Evolutionary conservation across 2,888 invertebrate genomes (phyloP), one percentile per base, ranked within the genome.

Genomic region (Argyresthia albistria): DNA sequence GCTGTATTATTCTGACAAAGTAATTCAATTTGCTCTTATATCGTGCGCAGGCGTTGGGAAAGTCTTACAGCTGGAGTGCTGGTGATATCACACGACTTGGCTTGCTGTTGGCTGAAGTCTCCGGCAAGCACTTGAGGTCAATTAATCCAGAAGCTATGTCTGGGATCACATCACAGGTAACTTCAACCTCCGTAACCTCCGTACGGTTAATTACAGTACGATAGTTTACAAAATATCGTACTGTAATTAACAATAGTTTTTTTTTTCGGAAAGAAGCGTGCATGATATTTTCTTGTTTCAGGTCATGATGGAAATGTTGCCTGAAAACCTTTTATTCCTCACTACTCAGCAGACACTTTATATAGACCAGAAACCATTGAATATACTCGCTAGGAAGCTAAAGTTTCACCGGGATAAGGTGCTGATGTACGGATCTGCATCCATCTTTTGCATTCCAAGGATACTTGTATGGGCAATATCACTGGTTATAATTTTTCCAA

Each of bases 41-140:
- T 55, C 65, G 56, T 56, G 16, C 46, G 1, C 59, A 87, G 86
- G 80, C 76, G 61, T 60, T 86, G 16, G 86, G 86, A 1, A 84
- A 79, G 57, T 68, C 84, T 0, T 82, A 75, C 54, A 83, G 86
- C 57, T 87, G 86, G 86, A 76, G 69, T 42, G 76, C 83, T 1
- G 70, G 73, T 3, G 86, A 87, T 48, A 79, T 87, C 0, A 71
- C 80, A 1, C 70, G 79, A 1, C 61, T 87, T 8, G 86, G 86
- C 0, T 57, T 84, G 15, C 66, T 87, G 11, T 55, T 87, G 10
- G 65, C 78, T 1, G 83, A 83, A 59, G 73, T 86, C 7, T 70
- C 69, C 1, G 80, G 77, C 7, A 56, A 60, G 1, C 73, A 77
- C 8, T 65, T 87, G 2, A 70, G 69, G 50, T 62, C 73, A 4